phyloP scores from a whole-genome alignment of 53 echinoderm and acorn worm genomes.

The Apostichopus leukothele region DNA sequence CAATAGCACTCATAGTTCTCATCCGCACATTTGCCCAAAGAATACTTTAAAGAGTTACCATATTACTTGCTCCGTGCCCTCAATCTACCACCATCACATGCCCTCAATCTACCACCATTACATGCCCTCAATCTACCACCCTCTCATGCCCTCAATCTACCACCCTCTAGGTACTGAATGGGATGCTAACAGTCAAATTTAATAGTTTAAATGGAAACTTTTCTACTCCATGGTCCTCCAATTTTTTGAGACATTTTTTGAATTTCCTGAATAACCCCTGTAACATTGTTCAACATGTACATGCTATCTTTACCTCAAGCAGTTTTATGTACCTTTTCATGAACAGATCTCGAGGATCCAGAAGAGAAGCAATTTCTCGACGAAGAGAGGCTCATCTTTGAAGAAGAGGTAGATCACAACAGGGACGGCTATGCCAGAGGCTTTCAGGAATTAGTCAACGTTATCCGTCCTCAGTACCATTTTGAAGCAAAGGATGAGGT shows the following conservation, averaged over 20 bases:
- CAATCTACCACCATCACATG: too few relatives aligned
- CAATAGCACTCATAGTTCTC: too few relatives aligned
- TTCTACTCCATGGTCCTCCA: too few relatives aligned
- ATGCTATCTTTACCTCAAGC: not conserved
- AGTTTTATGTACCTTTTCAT: not conserved
- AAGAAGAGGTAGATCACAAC: constrained; percentile 40
- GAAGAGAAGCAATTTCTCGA: constrained; percentile 38
- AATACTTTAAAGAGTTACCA: too few relatives aligned
- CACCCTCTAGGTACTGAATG: too few relatives aligned
- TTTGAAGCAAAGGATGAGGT: constrained; percentile 48
- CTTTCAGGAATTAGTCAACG: constrained; percentile 32
- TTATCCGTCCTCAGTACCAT: constrained; percentile 41
- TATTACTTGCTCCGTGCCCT: too few relatives aligned
- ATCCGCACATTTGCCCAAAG: too few relatives aligned
- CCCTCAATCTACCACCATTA: too few relatives aligned
- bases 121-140: too few relatives aligned
- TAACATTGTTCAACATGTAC: not conserved
- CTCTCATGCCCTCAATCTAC: too few relatives aligned
- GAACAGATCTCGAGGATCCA: constrained; percentile 17
- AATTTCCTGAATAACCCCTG: not conserved
- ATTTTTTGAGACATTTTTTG: not conserved
- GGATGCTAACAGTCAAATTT: too few relatives aligned
- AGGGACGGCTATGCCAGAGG: constrained; percentile 35
- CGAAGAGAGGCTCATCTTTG: constrained; percentile 43
- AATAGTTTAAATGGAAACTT: too few relatives aligned